Evolutionary conservation across 2,797 vertebrate genomes (phyloP), one percentile per base, ranked within the genome.

Genomic region (Sorex maritimensis): DNA sequence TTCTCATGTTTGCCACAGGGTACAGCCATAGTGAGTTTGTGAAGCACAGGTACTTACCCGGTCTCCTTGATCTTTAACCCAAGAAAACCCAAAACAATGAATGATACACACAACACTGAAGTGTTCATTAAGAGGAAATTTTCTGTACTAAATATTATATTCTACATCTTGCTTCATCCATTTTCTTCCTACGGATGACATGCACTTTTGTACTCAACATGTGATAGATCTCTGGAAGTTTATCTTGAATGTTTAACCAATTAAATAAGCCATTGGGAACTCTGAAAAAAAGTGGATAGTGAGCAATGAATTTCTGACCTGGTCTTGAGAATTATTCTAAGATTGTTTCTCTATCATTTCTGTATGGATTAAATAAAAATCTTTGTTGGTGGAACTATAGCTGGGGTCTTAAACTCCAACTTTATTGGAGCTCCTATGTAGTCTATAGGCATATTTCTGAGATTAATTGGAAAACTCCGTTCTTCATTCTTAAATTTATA

Each of bases 81-180:
- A 89, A 46, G 28, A 58, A 86, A 79, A 5, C 8, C 30, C 67
- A 38, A 73, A 63, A 21, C 30, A 81, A 14, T 26, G 8, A 46
- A 52, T 67, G 13, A 21, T 15, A 30, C 6, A 65, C 28, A 81
- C 13, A 28, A 12, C 12, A 8, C 58, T 63, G 30, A 46, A 74
- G 24, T 38, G 71, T 94, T 93, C 44, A 19, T 61, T 6, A 74
- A 38, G 41, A 82, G 41, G 34, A 88, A 55, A 49, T n/a, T 30
- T n/a, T 82, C 34, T 49, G 15, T 1, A 67, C 52, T 71, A 58
- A 83, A 21, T 68, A 49, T 73, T 65, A 11, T 7, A 24, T 69
- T 23, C 21, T 83, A 26, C 28, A 21, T 72, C 4, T 14, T 46
- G 8, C 44, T 81, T 69, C 61, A 71, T 71, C 11, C 26, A 58